Evolutionary conservation across 1,140 invertebrate species (phyloP).

Genomic region (Philotrypesis tridentata): DNA sequence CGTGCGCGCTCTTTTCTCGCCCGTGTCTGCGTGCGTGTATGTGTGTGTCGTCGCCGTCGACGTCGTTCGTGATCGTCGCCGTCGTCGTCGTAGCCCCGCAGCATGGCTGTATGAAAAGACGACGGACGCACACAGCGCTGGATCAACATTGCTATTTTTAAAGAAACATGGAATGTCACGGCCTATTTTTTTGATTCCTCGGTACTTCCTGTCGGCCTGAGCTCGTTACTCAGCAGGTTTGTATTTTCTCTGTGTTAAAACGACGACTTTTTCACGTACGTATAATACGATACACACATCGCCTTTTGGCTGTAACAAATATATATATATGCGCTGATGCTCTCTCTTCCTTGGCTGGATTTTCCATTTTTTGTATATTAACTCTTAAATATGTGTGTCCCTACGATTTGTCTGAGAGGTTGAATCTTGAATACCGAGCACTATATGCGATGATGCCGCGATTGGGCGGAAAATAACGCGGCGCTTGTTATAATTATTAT

Average conservation of each 20-base stretch:
- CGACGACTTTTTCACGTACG: too few relatives aligned
- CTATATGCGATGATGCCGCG: too few relatives aligned
- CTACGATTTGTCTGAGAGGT: too few relatives aligned
- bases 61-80: not conserved
- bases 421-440: too few relatives aligned
- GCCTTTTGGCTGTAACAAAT: too few relatives aligned
- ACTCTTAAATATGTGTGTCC: too few relatives aligned
- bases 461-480: not conserved
- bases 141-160: constrained; percentile 24
- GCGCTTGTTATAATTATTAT: not conserved
- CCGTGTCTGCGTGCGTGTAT: not conserved
- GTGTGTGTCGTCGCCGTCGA: not conserved
- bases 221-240: not conserved
- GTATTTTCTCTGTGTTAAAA: not conserved
- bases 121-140: not conserved
- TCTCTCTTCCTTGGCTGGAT: too few relatives aligned
- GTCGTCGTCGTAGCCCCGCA: not conserved
- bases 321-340: too few relatives aligned
- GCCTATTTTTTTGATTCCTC: not conserved
- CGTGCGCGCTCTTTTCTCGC: not conserved
- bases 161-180: constrained; percentile 18
- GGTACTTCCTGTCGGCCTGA: not conserved
- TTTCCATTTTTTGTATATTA: not conserved
- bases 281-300: too few relatives aligned
- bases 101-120: constrained; percentile 31